Conservation (phyloP, 2,113 vertebrate species). For the Cyrtonyx montezumae region DNA sequence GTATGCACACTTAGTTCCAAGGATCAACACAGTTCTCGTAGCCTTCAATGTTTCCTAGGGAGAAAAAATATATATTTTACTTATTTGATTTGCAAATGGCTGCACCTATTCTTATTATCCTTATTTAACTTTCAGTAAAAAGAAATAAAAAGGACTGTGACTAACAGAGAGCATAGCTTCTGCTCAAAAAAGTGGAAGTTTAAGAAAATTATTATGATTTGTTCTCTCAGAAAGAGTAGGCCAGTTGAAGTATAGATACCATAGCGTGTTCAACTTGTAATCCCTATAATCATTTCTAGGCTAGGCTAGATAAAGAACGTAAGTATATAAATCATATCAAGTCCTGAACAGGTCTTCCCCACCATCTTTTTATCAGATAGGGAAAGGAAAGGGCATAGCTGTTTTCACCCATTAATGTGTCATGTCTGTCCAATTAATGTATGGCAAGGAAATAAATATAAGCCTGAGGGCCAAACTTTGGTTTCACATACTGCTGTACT, state of each 20-base stretch:
- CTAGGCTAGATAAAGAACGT: neutral
- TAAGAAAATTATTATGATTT: neutral
- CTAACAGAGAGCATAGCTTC: neutral
- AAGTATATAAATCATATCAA: neutral
- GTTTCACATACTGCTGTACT: neutral
- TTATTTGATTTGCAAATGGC: neutral
- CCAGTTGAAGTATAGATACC: neutral
- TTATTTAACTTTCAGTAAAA: neutral
- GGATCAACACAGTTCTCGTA: neutral
- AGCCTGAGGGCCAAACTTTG: neutral
- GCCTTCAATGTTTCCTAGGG: neutral
- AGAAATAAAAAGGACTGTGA: neutral
- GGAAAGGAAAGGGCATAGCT: neutral
- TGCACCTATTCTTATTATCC: neutral
- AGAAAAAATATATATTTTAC: neutral
- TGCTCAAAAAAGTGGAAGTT: neutral
- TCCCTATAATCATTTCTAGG: neutral
- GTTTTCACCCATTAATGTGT: neutral
- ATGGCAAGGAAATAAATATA: neutral
- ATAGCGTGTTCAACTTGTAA: neutral
- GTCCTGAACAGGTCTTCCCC: neutral
- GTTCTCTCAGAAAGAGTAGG: neutral
- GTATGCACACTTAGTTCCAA: neutral
- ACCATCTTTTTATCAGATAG: neutral
- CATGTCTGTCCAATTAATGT: neutral